Percentiles rank a stretch among this genome's conserved stretches.
Evolutionary conservation across 2,888 invertebrate genomes (phyloP).

Genomic region (Orchesellides sinensis): DNA sequence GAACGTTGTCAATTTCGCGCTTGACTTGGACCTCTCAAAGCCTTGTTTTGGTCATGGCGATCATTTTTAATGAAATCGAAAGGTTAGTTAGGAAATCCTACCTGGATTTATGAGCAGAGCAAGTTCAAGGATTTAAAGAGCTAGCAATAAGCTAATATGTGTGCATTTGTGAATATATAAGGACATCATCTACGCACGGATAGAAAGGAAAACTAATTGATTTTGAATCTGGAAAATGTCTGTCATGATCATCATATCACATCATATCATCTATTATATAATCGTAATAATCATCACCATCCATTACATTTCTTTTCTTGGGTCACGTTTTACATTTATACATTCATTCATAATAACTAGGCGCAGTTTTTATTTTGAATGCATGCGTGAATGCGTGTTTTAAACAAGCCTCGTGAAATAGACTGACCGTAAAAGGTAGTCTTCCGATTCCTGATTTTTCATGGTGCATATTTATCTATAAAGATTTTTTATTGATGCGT

Average conservation of each 20-base stretch:
- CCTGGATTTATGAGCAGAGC: conserved; percentile 42
- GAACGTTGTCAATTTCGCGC: conserved; percentile 43
- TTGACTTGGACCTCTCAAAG: conserved; percentile 21
- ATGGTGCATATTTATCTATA: conserved; percentile 8
- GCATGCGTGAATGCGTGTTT: neutral
- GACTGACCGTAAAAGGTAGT: conserved; percentile 47
- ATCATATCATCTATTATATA: conserved; percentile 55
- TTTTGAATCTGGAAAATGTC: conserved; percentile 51
- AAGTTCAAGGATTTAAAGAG: conserved; percentile 32
- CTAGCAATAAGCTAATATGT: neutral
- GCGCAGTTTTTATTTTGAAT: no score
- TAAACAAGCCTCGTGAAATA: no score
- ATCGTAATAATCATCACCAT: conserved; percentile 49
- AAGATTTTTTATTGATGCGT: neutral
- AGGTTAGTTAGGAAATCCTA: conserved; percentile 23
- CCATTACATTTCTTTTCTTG: conserved; percentile 50
- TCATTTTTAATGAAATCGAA: conserved; percentile 56
- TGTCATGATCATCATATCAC: conserved; percentile 53
- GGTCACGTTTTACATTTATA: conserved; percentile 35
- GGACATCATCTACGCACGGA: conserved; percentile 15
- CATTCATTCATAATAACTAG: neutral
- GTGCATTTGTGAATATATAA: neutral
- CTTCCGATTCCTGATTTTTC: conserved; percentile 44
- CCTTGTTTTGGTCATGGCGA: conserved; percentile 45
- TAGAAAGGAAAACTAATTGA: conserved; percentile 55